These are phyloP conservation scores for Psilopogon haemacephalus DNA, from an alignment of 2,113 vertebrate species.

Conservation along the genomic window DNA sequence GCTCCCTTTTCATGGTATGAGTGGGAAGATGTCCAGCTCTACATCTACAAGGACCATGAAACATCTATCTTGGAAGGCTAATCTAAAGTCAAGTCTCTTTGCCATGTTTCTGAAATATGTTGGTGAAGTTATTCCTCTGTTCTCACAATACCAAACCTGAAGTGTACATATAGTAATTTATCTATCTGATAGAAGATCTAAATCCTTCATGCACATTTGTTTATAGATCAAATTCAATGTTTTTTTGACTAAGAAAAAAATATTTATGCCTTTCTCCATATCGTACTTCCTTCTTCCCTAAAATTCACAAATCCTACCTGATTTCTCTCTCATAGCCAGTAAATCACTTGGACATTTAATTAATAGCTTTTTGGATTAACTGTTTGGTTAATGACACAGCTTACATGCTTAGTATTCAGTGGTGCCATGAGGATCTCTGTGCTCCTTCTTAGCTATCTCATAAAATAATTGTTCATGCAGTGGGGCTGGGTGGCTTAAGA, in stretches of 20 bases:
- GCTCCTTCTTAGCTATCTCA: background rate
- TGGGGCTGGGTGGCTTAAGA: background rate
- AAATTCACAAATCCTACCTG: background rate
- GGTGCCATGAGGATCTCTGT: background rate
- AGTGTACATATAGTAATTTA: background rate
- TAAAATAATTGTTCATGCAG: background rate
- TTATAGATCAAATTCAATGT: background rate
- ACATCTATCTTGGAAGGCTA: background rate
- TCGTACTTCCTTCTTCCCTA: background rate
- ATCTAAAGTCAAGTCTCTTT: background rate
- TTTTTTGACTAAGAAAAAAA: background rate
- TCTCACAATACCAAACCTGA: background rate
- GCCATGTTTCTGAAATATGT: background rate
- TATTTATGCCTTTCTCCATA: background rate
- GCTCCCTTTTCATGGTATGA: background rate
- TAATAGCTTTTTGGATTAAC: background rate
- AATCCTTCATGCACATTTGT: background rate
- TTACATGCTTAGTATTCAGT: background rate
- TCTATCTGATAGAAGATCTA: background rate
- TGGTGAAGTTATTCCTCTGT: background rate
- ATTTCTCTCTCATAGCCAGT: background rate
- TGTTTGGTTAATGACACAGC: background rate
- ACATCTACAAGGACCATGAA: background rate
- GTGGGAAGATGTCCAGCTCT: background rate
- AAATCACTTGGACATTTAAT: background rate